A percentile compares a stretch with the other conserved stretches of the same genome.
phyloP scores from a whole-genome alignment of 2,888 invertebrate species.

The Hemaris fuciformis region DNA sequence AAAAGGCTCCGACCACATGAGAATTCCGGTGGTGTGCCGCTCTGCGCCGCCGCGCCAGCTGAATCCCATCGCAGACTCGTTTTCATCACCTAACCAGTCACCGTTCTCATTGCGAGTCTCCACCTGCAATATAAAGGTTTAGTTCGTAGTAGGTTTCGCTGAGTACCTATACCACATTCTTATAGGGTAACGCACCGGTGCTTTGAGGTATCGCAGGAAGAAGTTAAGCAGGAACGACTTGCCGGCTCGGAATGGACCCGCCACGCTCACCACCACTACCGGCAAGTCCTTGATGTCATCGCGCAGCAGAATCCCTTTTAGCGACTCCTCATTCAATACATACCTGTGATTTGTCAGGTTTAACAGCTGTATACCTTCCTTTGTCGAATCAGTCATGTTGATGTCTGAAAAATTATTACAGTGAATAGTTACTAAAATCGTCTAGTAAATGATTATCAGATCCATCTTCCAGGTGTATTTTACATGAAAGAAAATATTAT shows the following conservation, averaged over 20 bases:
- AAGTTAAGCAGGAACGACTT: constrained; percentile 98
- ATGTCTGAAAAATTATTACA: too few relatives aligned
- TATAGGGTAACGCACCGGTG: constrained; percentile 68
- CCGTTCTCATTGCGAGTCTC: constrained; percentile 33
- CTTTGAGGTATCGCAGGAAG: constrained; percentile 92
- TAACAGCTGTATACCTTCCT: constrained; percentile 9
- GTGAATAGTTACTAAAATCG: too few relatives aligned
- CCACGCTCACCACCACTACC: constrained; percentile 85
- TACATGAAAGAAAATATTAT: too few relatives aligned
- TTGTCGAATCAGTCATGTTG: too few relatives aligned
- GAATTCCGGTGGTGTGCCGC: constrained; percentile 94
- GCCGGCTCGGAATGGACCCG: constrained; percentile 93
- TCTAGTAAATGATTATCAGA: too few relatives aligned
- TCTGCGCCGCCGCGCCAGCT: constrained; percentile 95
- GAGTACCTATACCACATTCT: too few relatives aligned
- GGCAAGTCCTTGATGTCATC: constrained; percentile 90
- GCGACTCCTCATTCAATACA: constrained; percentile 89
- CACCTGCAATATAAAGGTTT: constrained; percentile 21
- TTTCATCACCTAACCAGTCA: constrained; percentile 90
- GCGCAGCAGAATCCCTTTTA: constrained; percentile 85
- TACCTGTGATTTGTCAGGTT: constrained; percentile 73
- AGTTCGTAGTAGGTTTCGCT: too few relatives aligned
- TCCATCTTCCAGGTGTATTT: too few relatives aligned
- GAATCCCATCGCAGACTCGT: constrained; percentile 89
- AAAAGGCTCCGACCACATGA: constrained; percentile 94